Evolutionary conservation across 2,113 vertebrate genomes (phyloP), one percentile per base, ranked within the genome.

Genomic region (Ctenodactylus gundi): DNA sequence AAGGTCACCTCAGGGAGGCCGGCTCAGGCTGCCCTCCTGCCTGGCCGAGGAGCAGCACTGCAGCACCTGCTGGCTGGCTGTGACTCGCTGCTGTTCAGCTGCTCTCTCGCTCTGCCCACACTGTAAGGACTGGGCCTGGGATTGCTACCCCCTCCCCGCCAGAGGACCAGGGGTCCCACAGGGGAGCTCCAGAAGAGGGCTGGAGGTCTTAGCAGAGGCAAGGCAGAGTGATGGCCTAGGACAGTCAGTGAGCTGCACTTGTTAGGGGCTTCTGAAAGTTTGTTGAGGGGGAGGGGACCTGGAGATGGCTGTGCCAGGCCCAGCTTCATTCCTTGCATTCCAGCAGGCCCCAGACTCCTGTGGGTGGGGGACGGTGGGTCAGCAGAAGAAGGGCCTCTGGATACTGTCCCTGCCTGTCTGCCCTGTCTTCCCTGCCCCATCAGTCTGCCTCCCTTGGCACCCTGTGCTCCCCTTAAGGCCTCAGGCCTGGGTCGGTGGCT

Each of bases 271-370:
- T 20, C 57, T 80, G 70, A 55, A 36, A 73, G 39, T 49, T 39
- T 81, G 7, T 7, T 6, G 39, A 67, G 68, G 46, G 46, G 92
- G 91, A 49, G 62, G 90, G 77, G 86, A 34, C 62, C 57, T 1
- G n/a, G 95, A 83, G 94, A 83, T 72, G 65, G 82, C 85, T 0
- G 94, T 88, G 86, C 95, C 96, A 92, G 92, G 96, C 85, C 39
- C 39, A 14, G 44, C 80, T 84, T 76, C 96, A 94, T 97, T 94
- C 96, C 85, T 91, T 18, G 34, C 76, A 97, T 97, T 96, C 95
- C 51, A 23, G 67, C 68, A 41, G 62, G 70, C 78, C 90, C 91
- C 84, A 60, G 93, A 86, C 90, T 94, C 84, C 81, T 6, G 3
- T 9, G 6, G 68, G 39, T 91, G 90, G 95, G 95, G 92, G 90